phyloP scores from a whole-genome alignment of 1,140 invertebrate genomes.

The Ips nitidus region DNA sequence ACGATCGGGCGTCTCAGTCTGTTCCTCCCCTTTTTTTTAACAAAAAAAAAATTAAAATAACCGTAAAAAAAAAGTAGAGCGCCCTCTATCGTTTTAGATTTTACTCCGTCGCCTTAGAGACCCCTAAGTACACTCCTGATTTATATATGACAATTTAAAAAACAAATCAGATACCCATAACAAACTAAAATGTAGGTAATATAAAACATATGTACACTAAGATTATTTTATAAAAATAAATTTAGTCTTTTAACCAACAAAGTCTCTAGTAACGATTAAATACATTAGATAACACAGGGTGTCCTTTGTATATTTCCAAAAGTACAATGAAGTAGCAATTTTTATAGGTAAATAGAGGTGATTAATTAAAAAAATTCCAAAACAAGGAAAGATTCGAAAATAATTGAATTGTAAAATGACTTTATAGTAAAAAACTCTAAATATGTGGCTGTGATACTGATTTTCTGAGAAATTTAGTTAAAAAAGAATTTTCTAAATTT shows the following conservation, averaged over 20 bases:
- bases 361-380: no score
- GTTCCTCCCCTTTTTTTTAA: neutral
- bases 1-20: slow-evolving; percentile 4
- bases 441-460: no score
- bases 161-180: neutral
- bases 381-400: no score
- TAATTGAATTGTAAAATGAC: no score
- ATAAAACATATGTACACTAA: neutral
- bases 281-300: neutral
- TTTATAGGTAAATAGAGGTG: no score
- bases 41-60: neutral
- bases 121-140: neutral
- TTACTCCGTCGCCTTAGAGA: neutral
- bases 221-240: slow-evolving; percentile 5
- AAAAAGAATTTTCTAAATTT: no score
- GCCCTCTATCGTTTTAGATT: neutral
- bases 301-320: no score
- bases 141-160: slow-evolving; percentile 2
- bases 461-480: no score
- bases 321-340: no score
- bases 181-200: neutral
- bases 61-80: neutral
- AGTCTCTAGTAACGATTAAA: neutral
- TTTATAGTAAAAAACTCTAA: no score
- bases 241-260: neutral